phyloP scores from a whole-genome alignment of 2,888 invertebrate genomes.

The Dioctria rufipes region DNA sequence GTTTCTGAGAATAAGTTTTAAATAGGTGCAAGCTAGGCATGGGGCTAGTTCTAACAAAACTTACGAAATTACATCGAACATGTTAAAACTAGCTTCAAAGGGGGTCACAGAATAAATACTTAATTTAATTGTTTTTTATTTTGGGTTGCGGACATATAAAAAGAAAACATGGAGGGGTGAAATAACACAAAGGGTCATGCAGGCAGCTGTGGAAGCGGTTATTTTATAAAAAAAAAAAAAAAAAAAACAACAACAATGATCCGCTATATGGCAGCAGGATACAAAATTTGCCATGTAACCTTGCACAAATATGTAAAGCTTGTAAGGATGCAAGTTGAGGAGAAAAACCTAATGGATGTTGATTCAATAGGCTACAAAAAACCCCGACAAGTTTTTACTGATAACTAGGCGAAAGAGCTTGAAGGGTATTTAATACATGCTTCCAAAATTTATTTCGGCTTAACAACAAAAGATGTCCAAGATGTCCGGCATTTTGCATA shows the following conservation, averaged over 20 bases:
- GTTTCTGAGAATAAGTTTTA: slow-evolving; percentile 1
- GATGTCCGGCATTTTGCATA: too few relatives aligned
- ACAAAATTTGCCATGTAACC: slow-evolving; percentile 2
- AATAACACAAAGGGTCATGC: too few relatives aligned
- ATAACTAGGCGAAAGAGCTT: too few relatives aligned
- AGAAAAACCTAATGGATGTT: background rate
- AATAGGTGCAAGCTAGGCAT: background rate
- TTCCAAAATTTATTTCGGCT: too few relatives aligned
- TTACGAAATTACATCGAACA: background rate
- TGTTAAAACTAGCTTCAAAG: background rate
- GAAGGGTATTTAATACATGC: too few relatives aligned
- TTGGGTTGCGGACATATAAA: too few relatives aligned
- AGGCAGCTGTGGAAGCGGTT: background rate
- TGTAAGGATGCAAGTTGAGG: background rate
- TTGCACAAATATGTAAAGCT: background rate
- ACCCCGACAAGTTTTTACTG: too few relatives aligned
- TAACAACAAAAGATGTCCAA: too few relatives aligned
- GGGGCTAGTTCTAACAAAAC: slow-evolving; percentile 7
- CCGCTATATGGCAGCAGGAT: background rate
- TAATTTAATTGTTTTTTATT: background rate
- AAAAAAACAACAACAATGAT: too few relatives aligned
- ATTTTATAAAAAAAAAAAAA: background rate
- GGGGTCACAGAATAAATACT: slow-evolving; percentile 9
- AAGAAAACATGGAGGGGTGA: too few relatives aligned
- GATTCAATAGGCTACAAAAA: background rate